Base-by-base conservation (phyloP, 2,113 vertebrate genomes). In the Cyanoramphus novaezelandiae region DNA sequence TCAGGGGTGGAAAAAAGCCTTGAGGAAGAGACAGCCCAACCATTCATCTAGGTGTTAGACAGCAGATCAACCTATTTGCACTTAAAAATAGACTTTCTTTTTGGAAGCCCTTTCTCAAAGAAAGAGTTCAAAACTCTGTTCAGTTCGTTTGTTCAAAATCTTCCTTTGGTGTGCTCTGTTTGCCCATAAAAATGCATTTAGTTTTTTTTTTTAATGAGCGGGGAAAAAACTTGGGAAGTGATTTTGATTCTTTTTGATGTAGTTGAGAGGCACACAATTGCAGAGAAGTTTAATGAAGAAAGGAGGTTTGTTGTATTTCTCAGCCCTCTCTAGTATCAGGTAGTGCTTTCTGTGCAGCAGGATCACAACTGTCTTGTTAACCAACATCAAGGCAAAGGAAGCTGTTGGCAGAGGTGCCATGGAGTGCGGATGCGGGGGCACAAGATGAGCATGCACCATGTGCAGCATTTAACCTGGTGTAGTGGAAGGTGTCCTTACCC, bases 371-470 rank as follows among this genome's bases (percentile, higher is more conserved):
- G 10, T 41, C 52, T 41, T 70, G 46, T 37, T 49, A 63, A 7
- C 17, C 7, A 15, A 16, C 4, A 28, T 35, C 9, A 63, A 39
- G 76, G 49, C 25, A 47, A 57, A 47, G 59, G 72, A 59, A 67
- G 46, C 37, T 57, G n/a, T 11, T 67, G 57, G 65, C 43, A 69
- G 59, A 67, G 44, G 12, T n/a, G 53, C 41, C 37, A 24, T 0
- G 1, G 53, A 17, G 49, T 46, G 49, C 79, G 46, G 43, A 5
- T n/a, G 28, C 10, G 31, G 44, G 11, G 17, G 33, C 33, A 43
- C 0, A 2, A 69, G 49, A 23, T 24, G 27, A 55, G 52, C 0
- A 0, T 4, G 6, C 2, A 5, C 44, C 14, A 12, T 0, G 0
- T 28, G 44, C 19, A 19, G 6, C 9, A 1, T 14, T 44, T 46